A percentile compares a stretch with the other conserved stretches of the same genome.
phyloP scores from a whole-genome alignment of 2,113 vertebrate genomes.

The Myotis davidii region DNA sequence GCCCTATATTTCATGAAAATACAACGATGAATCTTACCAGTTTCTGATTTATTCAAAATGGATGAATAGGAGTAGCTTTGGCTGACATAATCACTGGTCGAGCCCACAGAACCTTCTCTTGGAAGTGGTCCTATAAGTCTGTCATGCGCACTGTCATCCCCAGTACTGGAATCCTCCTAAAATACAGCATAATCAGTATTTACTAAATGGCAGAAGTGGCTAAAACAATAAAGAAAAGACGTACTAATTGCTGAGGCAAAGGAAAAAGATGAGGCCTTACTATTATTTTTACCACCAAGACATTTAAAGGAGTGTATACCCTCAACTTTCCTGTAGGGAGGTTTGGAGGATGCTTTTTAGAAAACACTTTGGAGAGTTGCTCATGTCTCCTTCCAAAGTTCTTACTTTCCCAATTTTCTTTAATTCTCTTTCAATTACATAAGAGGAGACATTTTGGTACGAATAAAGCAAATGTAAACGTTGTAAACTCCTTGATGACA shows the following conservation, averaged over 20 bases:
- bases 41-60: conserved; percentile 97
- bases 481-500: background rate
- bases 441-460: background rate
- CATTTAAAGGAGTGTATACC: background rate
- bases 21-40: conserved; percentile 85
- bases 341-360: background rate
- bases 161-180: conserved; percentile 92
- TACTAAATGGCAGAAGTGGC: conserved; percentile 18
- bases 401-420: conserved; percentile 28
- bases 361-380: background rate
- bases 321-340: background rate
- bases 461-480: background rate
- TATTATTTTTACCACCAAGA: background rate
- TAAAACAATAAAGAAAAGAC: background rate
- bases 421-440: conserved; percentile 42
- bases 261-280: background rate
- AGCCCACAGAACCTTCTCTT: conserved; percentile 92
- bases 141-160: conserved; percentile 92
- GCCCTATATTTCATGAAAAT: conserved; percentile 24
- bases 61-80: conserved; percentile 97
- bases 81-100: conserved; percentile 94
- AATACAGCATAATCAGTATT: conserved; percentile 70
- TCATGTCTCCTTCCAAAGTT: background rate
- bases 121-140: conserved; percentile 95
- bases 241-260: background rate